Evolutionary conservation across 1,140 invertebrate species (phyloP), one percentile per base, ranked within the genome.

Genomic region (Drosophila funebris): DNA sequence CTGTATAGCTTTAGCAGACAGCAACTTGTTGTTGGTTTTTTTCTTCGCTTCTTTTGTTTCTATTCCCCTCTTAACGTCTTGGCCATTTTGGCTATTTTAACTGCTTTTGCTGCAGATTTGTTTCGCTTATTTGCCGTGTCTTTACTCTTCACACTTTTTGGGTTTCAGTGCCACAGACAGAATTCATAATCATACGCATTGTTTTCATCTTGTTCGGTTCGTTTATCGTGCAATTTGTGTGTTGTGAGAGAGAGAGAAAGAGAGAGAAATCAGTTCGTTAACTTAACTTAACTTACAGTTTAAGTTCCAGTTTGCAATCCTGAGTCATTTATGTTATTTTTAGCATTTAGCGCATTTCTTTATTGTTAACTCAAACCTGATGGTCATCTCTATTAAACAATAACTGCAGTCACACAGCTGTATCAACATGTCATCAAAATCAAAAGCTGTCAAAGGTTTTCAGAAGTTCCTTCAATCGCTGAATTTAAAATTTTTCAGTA

Each of bases 21-120:
- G 82, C 82, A 87, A 87, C 82, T 87, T 88, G 82, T 87, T 87
- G 82, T 87, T 87, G 82, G 70, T 73, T 62, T 14, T 31, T 18
- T 39, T 70, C 74, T 64, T 79, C 61, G 73, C 54, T 76, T 61
- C 29, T 57, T 61, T 44, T 58, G 57, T 63, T 58, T n/a, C 41
- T 66, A 52, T 37, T 63, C n/a, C 13, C 36, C 7, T 36, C 43
- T 36, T 56, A 58, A 71, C 24, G 14, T 27, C 54, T 67, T 62
- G 33, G 36, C 62, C 52, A 58, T 73, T 64, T 72, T 53, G 5
- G 24, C 56, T 29, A 44, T 43, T 66, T 60, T 41, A 33, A 58
- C 53, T 41, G n/a, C 37, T 41, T 14, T 29, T 48, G 44, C 16
- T 54, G 63, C 54, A 60, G 70, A 60, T 46, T 60, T 60, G 46